These are phyloP conservation scores for Bombus breviceps DNA, from an alignment of 1,140 invertebrate species.

Conservation along the genomic window DNA sequence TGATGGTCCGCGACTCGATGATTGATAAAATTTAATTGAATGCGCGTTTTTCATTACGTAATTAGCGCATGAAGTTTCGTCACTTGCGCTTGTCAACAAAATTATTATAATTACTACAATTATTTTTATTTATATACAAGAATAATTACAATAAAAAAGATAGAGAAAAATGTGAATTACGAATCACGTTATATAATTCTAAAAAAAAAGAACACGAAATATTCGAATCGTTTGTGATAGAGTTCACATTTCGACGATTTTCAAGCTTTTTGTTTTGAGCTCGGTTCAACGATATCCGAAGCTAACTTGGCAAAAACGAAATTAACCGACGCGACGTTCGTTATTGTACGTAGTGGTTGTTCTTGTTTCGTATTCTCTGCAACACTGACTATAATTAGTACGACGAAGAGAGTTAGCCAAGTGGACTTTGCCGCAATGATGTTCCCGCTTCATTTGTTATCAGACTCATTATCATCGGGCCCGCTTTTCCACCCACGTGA, in stretches of 20 bases:
- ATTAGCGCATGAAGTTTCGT: neutral
- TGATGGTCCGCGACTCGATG: slow-evolving; percentile 11
- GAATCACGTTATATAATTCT: neutral
- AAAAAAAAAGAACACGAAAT: no score
- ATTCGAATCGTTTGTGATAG: neutral
- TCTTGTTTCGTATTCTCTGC: slow-evolving; percentile 48
- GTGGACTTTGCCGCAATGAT: slow-evolving; percentile 45
- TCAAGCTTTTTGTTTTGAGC: neutral
- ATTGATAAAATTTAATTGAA: slow-evolving; percentile 27
- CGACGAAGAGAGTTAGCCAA: slow-evolving; percentile 50
- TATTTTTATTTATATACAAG: no score
- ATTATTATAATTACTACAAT: no score
- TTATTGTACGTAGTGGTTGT: slow-evolving; percentile 41
- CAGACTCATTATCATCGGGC: slow-evolving; percentile 56
- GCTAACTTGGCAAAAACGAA: slow-evolving; percentile 48
- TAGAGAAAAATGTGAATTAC: neutral
- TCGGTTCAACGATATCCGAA: slow-evolving; percentile 37
- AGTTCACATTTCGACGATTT: neutral
- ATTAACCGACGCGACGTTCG: slow-evolving; percentile 32
- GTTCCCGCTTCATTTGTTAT: slow-evolving; percentile 56
- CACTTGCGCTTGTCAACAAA: neutral
- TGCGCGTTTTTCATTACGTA: slow-evolving; percentile 8
- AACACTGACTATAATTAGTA: slow-evolving; percentile 55
- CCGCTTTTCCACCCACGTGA: slow-evolving; percentile 30
- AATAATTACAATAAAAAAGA: neutral